phyloP scores from a whole-genome alignment of 1,140 invertebrate species.

The Paralvinella palmiformis region DNA sequence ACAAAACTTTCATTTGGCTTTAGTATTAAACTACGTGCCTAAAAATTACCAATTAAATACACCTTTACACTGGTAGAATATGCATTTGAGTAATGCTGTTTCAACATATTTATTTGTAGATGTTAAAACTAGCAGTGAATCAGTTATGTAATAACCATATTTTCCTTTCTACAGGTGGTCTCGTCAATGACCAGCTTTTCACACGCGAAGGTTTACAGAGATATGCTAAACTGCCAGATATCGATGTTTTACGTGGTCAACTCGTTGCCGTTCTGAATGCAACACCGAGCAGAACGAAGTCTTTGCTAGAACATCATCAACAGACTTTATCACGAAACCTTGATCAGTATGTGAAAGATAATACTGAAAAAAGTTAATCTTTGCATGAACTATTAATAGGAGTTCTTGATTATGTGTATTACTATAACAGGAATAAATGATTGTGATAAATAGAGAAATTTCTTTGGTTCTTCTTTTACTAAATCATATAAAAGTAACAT shows the following conservation, averaged over 20 bases:
- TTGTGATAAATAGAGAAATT: no score
- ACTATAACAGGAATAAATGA: no score
- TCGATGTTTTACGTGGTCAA: neutral
- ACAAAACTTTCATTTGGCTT: no score
- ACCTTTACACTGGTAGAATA: neutral
- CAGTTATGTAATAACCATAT: neutral
- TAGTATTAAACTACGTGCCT: neutral
- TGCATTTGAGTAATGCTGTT: neutral
- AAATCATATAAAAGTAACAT: no score
- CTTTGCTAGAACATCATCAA: neutral
- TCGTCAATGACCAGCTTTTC: neutral
- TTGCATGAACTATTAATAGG: no score
- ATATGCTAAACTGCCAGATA: neutral
- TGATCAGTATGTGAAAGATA: constrained; percentile 3
- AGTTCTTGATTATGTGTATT: no score
- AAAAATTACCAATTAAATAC: neutral
- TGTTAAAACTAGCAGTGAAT: neutral
- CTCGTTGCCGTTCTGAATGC: neutral
- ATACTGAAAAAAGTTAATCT: no score
- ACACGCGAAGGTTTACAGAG: neutral
- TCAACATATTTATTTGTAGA: neutral
- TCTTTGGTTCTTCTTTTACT: no score
- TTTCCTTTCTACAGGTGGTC: constrained; percentile 2
- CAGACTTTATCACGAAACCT: neutral
- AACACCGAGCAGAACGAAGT: neutral